Percentiles rank a stretch among this genome's conserved stretches.
Conservation (phyloP, 2,113 vertebrate species). For the Rhinogobius similis region DNA sequence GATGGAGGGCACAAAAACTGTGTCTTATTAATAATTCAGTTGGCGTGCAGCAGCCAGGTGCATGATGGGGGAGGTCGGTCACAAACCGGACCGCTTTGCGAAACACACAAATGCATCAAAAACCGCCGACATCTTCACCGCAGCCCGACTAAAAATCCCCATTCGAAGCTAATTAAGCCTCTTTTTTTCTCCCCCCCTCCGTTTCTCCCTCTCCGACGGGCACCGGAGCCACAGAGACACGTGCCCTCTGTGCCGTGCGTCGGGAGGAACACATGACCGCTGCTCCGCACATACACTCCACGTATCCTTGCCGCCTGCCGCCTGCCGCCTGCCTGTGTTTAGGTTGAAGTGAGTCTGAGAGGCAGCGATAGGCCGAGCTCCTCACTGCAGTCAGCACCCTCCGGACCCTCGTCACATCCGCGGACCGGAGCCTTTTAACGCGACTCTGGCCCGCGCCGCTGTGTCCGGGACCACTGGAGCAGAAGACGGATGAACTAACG, state of each 20-base stretch:
- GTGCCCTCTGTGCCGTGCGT: neutral
- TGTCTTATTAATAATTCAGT: neutral
- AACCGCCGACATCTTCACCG: too few relatives aligned
- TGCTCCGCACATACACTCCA: neutral
- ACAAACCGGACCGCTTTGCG: neutral
- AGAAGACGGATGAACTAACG: neutral
- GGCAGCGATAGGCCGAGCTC: constrained; percentile 8
- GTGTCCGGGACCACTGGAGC: neutral
- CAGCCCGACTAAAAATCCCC: too few relatives aligned
- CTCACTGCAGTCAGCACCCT: constrained; percentile 3
- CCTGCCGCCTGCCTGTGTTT: neutral
- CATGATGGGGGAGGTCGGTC: constrained; percentile 3
- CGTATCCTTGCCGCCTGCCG: neutral
- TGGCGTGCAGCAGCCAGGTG: neutral
- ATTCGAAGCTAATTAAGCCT: too few relatives aligned
- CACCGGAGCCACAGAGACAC: neutral
- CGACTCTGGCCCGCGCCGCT: neutral
- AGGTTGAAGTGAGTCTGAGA: neutral
- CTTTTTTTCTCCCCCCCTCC: neutral
- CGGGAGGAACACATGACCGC: neutral
- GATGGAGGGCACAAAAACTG: neutral
- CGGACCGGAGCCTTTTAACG: neutral
- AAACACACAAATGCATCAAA: neutral
- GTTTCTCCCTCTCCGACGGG: neutral
- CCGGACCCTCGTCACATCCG: constrained; percentile 5